phyloP scores from a whole-genome alignment of 2,113 vertebrate species.

The Plotosus lineatus region DNA sequence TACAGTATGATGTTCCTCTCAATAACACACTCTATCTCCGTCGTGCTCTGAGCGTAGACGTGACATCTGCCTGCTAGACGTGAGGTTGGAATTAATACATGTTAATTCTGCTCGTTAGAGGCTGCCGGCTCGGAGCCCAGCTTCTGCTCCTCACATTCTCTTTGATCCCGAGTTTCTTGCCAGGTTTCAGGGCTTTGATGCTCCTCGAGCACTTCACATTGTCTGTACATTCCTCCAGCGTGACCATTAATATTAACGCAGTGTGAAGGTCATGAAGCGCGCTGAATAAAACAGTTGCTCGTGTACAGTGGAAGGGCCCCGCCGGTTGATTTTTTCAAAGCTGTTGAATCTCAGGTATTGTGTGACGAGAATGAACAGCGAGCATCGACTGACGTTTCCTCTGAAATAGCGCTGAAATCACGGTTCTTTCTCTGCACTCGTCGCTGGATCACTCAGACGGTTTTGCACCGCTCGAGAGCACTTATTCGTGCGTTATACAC shows the following conservation, averaged over 20 bases:
- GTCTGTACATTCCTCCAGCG: conserved; percentile 46
- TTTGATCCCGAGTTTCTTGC: conserved; percentile 75
- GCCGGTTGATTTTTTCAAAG: background rate
- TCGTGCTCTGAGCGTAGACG: conserved; percentile 54
- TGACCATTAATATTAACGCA: conserved; percentile 44
- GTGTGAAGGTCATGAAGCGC: background rate
- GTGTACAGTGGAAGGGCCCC: background rate
- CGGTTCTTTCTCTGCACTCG: conserved; percentile 1
- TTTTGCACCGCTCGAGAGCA: background rate
- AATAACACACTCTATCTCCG: conserved; percentile 37
- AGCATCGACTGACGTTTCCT: background rate
- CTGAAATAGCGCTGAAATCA: conserved; percentile 19
- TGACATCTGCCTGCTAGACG: conserved; percentile 73
- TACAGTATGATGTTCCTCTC: background rate
- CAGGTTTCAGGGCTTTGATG: conserved; percentile 71
- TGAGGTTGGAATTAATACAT: conserved; percentile 77
- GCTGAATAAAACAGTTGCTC: background rate
- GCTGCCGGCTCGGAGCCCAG: conserved; percentile 69
- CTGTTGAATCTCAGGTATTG: background rate
- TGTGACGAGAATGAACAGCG: background rate
- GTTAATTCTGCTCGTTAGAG: conserved; percentile 80
- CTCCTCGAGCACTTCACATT: conserved; percentile 50
- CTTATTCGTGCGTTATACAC: background rate
- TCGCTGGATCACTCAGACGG: background rate
- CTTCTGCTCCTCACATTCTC: conserved; percentile 65